These are phyloP conservation scores for Idaea aversata DNA, from an alignment of 2,888 invertebrate species.

Conservation along the genomic window DNA sequence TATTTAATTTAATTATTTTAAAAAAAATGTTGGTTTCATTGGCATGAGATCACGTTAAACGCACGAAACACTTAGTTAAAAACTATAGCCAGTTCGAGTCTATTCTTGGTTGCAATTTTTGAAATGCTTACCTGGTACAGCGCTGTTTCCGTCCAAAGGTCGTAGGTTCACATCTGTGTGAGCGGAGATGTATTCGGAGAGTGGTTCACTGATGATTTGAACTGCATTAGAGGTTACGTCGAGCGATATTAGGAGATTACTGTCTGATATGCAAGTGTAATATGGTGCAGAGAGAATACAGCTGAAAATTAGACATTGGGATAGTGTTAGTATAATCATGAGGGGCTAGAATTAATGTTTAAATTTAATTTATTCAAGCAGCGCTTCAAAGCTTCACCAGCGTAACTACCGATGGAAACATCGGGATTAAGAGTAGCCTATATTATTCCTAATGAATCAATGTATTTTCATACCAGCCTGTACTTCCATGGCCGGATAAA, in stretches of 20 bases:
- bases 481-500: no score
- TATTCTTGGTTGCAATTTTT: no score
- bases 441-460: no score
- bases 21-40: no score
- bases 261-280: slow-evolving; percentile 83
- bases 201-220: slow-evolving; percentile 69
- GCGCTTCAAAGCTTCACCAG: no score
- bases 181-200: slow-evolving; percentile 51
- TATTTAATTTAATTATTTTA: no score
- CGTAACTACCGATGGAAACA: no score
- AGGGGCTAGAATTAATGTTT: not conserved
- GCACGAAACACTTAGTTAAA: no score
- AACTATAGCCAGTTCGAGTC: no score
- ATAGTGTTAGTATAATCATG: not conserved
- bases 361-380: slow-evolving; percentile 6
- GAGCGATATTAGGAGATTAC: slow-evolving; percentile 80
- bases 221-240: slow-evolving; percentile 80
- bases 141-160: slow-evolving; percentile 53
- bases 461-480: no score
- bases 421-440: no score
- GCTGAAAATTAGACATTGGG: slow-evolving; percentile 51
- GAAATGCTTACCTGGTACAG: slow-evolving; percentile 40
- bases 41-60: no score
- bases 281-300: slow-evolving; percentile 83
- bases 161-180: slow-evolving; percentile 44